Conservation (phyloP, 2,797 vertebrate genomes). For the Enteromius thamalakanensis region DNA sequence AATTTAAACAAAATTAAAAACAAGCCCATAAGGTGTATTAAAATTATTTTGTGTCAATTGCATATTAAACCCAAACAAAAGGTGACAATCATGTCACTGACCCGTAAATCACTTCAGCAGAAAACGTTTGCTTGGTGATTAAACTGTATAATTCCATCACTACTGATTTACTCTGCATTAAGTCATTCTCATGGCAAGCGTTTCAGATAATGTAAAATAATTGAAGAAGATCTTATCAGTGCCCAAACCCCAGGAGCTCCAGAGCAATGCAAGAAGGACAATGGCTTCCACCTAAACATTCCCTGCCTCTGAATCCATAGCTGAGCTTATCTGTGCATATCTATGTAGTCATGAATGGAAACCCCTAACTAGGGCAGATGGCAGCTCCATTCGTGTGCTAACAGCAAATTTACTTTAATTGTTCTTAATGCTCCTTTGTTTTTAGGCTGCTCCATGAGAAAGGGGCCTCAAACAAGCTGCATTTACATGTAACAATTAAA, state of each 20-base stretch:
- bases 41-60: neutral
- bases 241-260: constrained; percentile 32
- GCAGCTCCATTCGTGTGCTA: constrained; percentile 79
- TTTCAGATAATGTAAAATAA: constrained; percentile 52
- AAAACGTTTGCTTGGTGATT: neutral
- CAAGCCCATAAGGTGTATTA: neutral
- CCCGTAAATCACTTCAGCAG: neutral
- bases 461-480: constrained; percentile 68
- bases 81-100: neutral
- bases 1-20: neutral
- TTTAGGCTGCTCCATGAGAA: constrained; percentile 72
- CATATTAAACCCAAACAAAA: neutral
- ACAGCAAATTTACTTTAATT: constrained; percentile 74
- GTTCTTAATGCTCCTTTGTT: constrained; percentile 72
- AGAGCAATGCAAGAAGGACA: constrained; percentile 29
- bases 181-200: constrained; percentile 41
- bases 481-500: constrained; percentile 85
- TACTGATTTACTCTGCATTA: constrained; percentile 47
- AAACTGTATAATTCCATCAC: constrained; percentile 42
- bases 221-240: constrained; percentile 57
- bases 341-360: constrained; percentile 59
- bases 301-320: constrained; percentile 35
- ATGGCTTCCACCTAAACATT: constrained; percentile 39
- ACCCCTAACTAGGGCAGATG: constrained; percentile 74
- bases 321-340: constrained; percentile 71